phyloP scores from a whole-genome alignment of 2,113 vertebrate species.

The Lycaon pictus region DNA sequence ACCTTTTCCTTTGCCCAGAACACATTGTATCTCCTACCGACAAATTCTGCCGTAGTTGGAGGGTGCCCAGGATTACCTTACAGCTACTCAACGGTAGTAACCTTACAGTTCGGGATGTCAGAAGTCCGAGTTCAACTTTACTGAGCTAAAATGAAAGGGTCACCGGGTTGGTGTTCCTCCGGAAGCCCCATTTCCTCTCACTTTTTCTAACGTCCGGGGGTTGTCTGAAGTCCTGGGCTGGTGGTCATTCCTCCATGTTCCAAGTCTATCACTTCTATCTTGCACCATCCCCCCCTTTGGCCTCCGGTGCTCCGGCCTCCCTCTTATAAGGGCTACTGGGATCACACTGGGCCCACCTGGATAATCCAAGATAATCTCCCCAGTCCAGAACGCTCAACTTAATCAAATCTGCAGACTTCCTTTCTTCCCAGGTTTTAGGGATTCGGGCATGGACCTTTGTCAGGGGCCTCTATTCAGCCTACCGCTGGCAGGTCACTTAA shows the following conservation, averaged over 20 bases:
- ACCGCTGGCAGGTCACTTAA: neutral
- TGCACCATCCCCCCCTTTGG: neutral
- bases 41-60: neutral
- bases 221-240: neutral
- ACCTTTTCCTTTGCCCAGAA: neutral
- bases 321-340: neutral
- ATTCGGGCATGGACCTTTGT: neutral
- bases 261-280: neutral
- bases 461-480: neutral
- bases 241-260: neutral
- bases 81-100: neutral
- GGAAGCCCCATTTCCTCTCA: neutral
- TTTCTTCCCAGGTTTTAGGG: neutral
- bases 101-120: neutral
- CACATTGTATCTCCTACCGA: neutral
- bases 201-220: neutral
- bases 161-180: neutral
- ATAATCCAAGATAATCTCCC: neutral
- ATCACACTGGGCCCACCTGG: neutral
- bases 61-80: neutral
- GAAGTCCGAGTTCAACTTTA: conserved; percentile 31
- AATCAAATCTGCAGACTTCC: neutral
- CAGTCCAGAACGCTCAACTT: neutral
- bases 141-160: neutral
- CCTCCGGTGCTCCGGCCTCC: neutral